Percentiles rank a stretch among this genome's conserved stretches.
Evolutionary conservation across 2,888 invertebrate genomes (phyloP).

Genomic region (Dasysyrphus tricinctus): DNA sequence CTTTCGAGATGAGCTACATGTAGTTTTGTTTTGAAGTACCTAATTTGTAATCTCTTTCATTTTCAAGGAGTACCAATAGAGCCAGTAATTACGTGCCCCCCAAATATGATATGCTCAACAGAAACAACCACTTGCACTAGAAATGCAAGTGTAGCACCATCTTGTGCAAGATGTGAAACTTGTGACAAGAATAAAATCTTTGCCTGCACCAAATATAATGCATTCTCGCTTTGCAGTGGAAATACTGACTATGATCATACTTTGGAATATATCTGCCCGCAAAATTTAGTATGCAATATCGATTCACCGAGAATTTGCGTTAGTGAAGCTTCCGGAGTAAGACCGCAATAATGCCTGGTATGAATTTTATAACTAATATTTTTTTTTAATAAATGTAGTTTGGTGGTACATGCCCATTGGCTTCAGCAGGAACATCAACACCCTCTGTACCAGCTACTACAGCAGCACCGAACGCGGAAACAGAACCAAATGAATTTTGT

Average conservation of each 20-base stretch:
- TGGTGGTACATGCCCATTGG: slow-evolving; percentile 44
- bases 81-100: slow-evolving; percentile 12
- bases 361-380: not conserved
- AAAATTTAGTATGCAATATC: slow-evolving; percentile 20
- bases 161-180: slow-evolving; percentile 11
- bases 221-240: slow-evolving; percentile 24
- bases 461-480: slow-evolving; percentile 29
- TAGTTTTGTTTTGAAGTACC: too few species aligned
- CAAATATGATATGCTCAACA: slow-evolving; percentile 20
- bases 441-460: not conserved
- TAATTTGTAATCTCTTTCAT: not conserved
- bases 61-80: slow-evolving; percentile 19
- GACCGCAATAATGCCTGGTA: not conserved
- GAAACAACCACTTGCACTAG: slow-evolving; percentile 8
- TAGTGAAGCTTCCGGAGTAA: slow-evolving; percentile 24
- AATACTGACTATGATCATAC: too few species aligned
- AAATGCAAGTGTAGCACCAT: not conserved
- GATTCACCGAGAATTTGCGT: slow-evolving; percentile 43
- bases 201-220: slow-evolving; percentile 19
- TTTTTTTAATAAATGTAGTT: slow-evolving; percentile 6
- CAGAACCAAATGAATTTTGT: slow-evolving; percentile 20
- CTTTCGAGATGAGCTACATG: too few species aligned
- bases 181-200: not conserved
- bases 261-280: slow-evolving; percentile 18
- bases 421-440: not conserved